Evolutionary conservation across 2,888 invertebrate species (phyloP), one percentile per base, ranked within the genome.

Genomic region (Selenia dentaria): DNA sequence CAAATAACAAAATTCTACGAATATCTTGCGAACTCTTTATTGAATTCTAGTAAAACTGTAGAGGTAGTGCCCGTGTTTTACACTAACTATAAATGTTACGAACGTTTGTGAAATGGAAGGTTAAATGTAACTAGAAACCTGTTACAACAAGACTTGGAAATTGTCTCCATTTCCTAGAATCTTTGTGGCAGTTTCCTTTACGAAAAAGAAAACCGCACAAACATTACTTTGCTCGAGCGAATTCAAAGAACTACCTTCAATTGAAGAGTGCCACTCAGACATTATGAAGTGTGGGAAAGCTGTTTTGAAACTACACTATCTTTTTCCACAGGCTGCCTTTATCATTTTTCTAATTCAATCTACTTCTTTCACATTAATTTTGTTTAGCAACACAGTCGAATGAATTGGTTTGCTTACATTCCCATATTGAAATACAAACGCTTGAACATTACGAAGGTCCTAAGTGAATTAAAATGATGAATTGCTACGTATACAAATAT

Each of bases 141-240:
- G 64, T 66, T 54, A 62, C 55, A 54, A 50, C 55, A 46, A 53
- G 50, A 57, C 57, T 57, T 55, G 67, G 63, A 71, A 71, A 77
- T 72, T 70, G 69, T 71, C 69, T 72, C 68, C 70, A 73, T 75
- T 74, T 70, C 67, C 70, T 64, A 64, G 72, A 71, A 62, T 62
- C 60, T 65, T 58, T 52, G 67, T 56, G 60, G 55, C 55, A 54
- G 60, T 64, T 70, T 60, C 60, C 60, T 60, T 58, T 33, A 53
- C 52, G 64, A 22, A 67, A 64, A 67, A 58, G 64, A 67, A 67
- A 44, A 53, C 51, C 53, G 25, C 34, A 58, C 62, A 47, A 62
- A 59, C 60, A 64, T 57, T 67, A 63, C 71, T 70, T 71, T 71
- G 69, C 68, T 62, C 60, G 59, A 43, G 42, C 44, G 51, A 68